phyloP scores from a whole-genome alignment of 2,113 vertebrate species.

The Gambusia affinis region DNA sequence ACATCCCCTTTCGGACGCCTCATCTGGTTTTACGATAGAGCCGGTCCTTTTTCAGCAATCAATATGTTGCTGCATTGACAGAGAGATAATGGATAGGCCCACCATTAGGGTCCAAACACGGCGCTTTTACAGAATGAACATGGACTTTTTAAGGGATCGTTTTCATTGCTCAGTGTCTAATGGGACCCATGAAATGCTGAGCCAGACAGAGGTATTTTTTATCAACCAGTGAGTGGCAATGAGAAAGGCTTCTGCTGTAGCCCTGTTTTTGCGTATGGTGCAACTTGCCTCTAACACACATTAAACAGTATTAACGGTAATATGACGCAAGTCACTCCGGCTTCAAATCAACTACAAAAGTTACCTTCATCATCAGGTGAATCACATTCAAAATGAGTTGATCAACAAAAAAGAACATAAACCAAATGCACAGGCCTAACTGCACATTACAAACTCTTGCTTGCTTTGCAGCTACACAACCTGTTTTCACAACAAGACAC shows the following conservation, averaged over 20 bases:
- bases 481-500: slow-evolving; percentile 76
- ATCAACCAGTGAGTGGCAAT: slow-evolving; percentile 38
- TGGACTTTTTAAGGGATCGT: slow-evolving; percentile 34
- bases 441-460: slow-evolving; percentile 7
- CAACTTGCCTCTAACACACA: slow-evolving; percentile 1
- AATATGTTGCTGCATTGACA: slow-evolving; percentile 48
- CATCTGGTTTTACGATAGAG: slow-evolving; percentile 12
- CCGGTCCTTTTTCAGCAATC: slow-evolving; percentile 42
- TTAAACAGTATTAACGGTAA: slow-evolving; percentile 23
- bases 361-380: background rate
- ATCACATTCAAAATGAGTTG: background rate
- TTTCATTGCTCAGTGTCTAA: slow-evolving; percentile 59
- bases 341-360: background rate
- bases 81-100: slow-evolving; percentile 47
- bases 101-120: slow-evolving; percentile 48
- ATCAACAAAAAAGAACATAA: background rate
- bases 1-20: slow-evolving; percentile 10
- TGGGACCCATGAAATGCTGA: slow-evolving; percentile 59
- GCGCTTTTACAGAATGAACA: slow-evolving; percentile 20
- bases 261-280: slow-evolving; percentile 37
- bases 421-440: background rate
- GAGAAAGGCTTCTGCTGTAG: slow-evolving; percentile 35
- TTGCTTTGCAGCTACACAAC: slow-evolving; percentile 48
- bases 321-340: background rate
- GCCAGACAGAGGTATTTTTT: slow-evolving; percentile 38